Conservation (phyloP, 2,888 invertebrate species). For the Myathropa florea region DNA sequence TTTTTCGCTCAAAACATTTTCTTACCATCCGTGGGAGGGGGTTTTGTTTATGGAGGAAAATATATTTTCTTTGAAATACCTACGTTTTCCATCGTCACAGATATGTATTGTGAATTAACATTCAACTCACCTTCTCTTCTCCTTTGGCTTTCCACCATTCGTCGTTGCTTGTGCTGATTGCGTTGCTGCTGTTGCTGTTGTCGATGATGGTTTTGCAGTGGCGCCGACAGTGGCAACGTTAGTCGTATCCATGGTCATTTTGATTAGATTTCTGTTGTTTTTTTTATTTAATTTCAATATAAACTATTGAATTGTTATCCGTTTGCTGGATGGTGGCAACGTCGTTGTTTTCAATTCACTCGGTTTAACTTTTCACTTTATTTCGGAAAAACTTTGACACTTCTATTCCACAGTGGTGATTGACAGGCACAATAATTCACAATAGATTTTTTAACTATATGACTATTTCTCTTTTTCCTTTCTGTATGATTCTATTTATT, state of each 20-base stretch:
- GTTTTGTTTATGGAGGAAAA: background rate
- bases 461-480: background rate
- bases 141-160: constrained; percentile 82
- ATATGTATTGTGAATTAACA: constrained; percentile 49
- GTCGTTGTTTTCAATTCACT: background rate
- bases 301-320: background rate
- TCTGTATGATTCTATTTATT: constrained; percentile 23
- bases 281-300: background rate
- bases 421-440: constrained; percentile 52
- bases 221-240: constrained; percentile 57
- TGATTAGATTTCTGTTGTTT: constrained; percentile 12
- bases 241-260: constrained; percentile 70
- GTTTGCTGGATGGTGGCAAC: background rate
- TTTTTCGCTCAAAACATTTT: background rate
- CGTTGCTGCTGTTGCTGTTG: constrained; percentile 48
- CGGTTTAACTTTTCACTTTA: constrained; percentile 1
- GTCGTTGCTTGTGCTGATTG: constrained; percentile 71
- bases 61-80: background rate
- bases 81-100: background rate
- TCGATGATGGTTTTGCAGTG: constrained; percentile 67
- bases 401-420: constrained; percentile 30
- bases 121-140: constrained; percentile 85
- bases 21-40: background rate
- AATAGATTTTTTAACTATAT: constrained; percentile 29
- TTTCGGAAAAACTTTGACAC: constrained; percentile 29